Conservation (phyloP, 1,140 invertebrate genomes). For the Pseudomyrmex sp. region DNA sequence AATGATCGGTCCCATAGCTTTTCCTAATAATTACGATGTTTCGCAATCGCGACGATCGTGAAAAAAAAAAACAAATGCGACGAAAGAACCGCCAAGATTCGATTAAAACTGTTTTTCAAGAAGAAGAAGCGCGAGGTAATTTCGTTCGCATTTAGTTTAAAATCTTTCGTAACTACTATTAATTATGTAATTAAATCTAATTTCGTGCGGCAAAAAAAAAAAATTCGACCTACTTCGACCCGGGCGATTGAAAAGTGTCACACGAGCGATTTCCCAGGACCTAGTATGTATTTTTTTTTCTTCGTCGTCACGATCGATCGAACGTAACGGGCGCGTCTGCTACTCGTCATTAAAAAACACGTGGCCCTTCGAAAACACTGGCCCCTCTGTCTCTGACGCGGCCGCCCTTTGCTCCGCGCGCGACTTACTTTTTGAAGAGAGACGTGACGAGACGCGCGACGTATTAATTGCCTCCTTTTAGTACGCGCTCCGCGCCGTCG, state of each 20-base stretch:
- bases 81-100: no score
- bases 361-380: conserved; percentile 77
- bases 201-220: neutral
- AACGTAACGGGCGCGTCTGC: conserved; percentile 70
- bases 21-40: no score
- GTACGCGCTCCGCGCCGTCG: conserved; percentile 13
- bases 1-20: no score
- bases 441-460: conserved; percentile 67
- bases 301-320: conserved; percentile 61
- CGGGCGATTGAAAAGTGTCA: conserved; percentile 28
- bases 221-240: neutral
- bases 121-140: neutral
- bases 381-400: conserved; percentile 71
- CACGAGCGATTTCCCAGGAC: conserved; percentile 37
- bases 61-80: no score
- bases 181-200: neutral
- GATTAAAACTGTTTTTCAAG: neutral
- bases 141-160: no score
- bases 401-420: conserved; percentile 64
- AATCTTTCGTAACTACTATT: no score
- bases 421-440: conserved; percentile 64
- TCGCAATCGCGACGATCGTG: no score
- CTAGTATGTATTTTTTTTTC: conserved; percentile 5
- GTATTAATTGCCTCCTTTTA: conserved; percentile 69
- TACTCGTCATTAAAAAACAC: conserved; percentile 78